Evolutionary conservation across 1,140 invertebrate genomes (phyloP).

Genomic region (Anastrepha obliqua): DNA sequence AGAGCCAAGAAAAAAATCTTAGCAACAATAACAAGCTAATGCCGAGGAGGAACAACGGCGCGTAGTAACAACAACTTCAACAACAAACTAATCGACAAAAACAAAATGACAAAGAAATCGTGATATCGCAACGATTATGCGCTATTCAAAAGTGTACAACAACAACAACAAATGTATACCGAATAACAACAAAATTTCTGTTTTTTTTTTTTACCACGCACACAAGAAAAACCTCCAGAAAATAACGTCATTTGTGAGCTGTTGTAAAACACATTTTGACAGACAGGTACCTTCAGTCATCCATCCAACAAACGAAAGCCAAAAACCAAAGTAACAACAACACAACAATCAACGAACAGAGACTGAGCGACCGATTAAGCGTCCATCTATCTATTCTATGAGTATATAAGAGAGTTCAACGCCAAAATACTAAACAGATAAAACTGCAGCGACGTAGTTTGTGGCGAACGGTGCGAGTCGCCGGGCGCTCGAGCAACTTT

Average conservation of each 20-base stretch:
- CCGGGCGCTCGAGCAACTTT: not conserved
- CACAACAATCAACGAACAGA: not conserved
- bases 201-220: not conserved
- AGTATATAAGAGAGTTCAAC: not conserved
- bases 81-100: constrained; percentile 28
- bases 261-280: constrained; percentile 49
- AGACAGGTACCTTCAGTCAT: constrained; percentile 37
- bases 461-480: not conserved
- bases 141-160: not conserved
- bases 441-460: too few relatives aligned
- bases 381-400: not conserved
- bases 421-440: not conserved
- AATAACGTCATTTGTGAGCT: constrained; percentile 35
- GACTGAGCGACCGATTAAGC: not conserved
- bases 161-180: not conserved
- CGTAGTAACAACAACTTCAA: not conserved
- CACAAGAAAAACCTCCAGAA: not conserved
- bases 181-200: not conserved
- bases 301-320: not conserved
- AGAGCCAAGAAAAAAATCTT: not conserved
- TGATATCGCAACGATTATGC: constrained; percentile 39
- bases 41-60: too few relatives aligned
- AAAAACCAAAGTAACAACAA: not conserved
- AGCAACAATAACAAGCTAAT: not conserved
- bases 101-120: constrained; percentile 31